Evolutionary conservation across 1,140 invertebrate species (phyloP).

Genomic region (Papilio polytes): DNA sequence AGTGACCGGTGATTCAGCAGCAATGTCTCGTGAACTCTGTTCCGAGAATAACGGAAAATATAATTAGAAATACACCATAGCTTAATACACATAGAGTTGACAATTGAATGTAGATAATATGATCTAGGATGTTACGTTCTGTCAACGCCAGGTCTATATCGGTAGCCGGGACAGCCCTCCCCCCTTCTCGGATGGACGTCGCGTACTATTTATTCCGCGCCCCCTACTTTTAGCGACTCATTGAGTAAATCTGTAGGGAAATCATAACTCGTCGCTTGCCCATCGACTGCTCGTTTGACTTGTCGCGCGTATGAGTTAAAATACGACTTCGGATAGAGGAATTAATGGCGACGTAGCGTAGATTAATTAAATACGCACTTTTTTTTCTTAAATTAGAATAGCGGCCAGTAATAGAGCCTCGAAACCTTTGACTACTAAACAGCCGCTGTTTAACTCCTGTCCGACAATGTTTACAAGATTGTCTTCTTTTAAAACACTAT

Average conservation of each 20-base stretch:
- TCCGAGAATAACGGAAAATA: background rate
- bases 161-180: conserved; percentile 50
- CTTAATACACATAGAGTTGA: conserved; percentile 27
- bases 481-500: background rate
- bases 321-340: background rate
- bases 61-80: conserved; percentile 16
- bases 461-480: background rate
- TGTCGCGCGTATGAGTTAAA: background rate
- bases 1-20: conserved; percentile 67
- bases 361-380: background rate
- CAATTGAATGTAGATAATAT: conserved; percentile 32
- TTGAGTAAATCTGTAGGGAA: conserved; percentile 58
- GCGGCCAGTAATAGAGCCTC: background rate
- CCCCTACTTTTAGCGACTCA: conserved; percentile 59
- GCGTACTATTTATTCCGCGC: conserved; percentile 61
- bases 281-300: background rate
- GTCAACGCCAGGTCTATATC: conserved; percentile 54
- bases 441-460: background rate
- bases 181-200: conserved; percentile 49
- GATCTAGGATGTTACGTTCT: conserved; percentile 27
- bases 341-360: background rate
- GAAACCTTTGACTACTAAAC: background rate
- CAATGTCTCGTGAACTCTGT: conserved; percentile 6
- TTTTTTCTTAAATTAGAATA: background rate
- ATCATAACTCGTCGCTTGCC: conserved; percentile 5